phyloP scores from a whole-genome alignment of 2,888 invertebrate species.

The Pemphredon lugubris region DNA sequence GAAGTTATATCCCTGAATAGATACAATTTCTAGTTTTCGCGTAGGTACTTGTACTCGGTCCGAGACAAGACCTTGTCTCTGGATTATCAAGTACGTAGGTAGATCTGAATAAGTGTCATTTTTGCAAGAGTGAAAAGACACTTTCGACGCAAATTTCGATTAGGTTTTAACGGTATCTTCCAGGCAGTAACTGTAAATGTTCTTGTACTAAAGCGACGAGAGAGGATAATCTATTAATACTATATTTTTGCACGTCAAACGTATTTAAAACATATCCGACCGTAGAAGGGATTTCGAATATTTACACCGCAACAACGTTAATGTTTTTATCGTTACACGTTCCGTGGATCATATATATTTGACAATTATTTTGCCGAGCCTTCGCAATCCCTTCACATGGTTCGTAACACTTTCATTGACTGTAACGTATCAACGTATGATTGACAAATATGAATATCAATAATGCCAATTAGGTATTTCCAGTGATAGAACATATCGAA shows the following conservation, averaged over 20 bases:
- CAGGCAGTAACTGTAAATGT: neutral
- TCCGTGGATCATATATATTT: neutral
- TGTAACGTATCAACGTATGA: neutral
- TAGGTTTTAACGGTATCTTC: neutral
- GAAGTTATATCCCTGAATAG: neutral
- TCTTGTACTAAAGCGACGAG: neutral
- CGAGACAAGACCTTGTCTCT: too few relatives aligned
- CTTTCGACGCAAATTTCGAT: neutral
- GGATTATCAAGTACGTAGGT: too few relatives aligned
- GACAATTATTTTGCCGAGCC: neutral
- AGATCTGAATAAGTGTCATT: neutral
- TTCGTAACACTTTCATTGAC: neutral
- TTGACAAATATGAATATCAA: neutral
- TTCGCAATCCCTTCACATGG: neutral
- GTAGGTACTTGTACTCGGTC: too few relatives aligned
- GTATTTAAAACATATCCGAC: neutral
- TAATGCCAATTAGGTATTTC: neutral
- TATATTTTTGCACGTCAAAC: neutral
- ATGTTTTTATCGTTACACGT: neutral
- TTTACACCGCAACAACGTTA: neutral
- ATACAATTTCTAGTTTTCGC: too few relatives aligned
- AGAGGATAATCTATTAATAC: neutral
- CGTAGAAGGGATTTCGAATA: neutral
- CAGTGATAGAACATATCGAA: neutral
- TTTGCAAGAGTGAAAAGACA: neutral